Conservation (phyloP, 2,797 vertebrate genomes). For the Platyrinchus mystaceus region DNA sequence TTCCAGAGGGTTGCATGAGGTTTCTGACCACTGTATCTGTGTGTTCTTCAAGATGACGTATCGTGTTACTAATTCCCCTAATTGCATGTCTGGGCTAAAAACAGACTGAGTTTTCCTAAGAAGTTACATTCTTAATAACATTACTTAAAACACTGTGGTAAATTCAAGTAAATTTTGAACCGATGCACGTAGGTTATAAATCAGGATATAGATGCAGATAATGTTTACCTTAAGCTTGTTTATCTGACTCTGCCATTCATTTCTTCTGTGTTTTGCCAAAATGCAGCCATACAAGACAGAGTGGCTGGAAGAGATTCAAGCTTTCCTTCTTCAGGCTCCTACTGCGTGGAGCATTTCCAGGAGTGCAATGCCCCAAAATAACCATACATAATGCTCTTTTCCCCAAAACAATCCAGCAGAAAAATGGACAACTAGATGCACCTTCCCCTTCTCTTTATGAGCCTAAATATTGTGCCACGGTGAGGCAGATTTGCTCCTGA, state of each 20-base stretch:
- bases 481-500: neutral
- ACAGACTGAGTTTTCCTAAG: constrained; percentile 79
- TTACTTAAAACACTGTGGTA: constrained; percentile 69
- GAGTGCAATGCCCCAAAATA: neutral
- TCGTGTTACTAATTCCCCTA: constrained; percentile 78
- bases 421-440: neutral
- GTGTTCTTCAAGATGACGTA: constrained; percentile 60
- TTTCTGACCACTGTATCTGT: constrained; percentile 48
- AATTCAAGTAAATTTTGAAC: constrained; percentile 52
- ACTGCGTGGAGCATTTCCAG: constrained; percentile 32
- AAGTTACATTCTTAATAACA: constrained; percentile 73
- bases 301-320: constrained; percentile 63
- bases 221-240: constrained; percentile 75
- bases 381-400: neutral
- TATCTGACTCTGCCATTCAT: constrained; percentile 62
- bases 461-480: fast-evolving
- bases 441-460: neutral
- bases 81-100: constrained; percentile 81
- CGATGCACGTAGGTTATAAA: constrained; percentile 52
- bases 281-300: constrained; percentile 35
- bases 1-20: constrained; percentile 61
- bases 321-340: constrained; percentile 53
- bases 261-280: constrained; percentile 58
- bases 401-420: neutral
- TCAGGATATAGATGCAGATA: constrained; percentile 47